Evolutionary conservation across 1,140 invertebrate species (phyloP).

Genomic region (Doryteuthis pealeii): DNA sequence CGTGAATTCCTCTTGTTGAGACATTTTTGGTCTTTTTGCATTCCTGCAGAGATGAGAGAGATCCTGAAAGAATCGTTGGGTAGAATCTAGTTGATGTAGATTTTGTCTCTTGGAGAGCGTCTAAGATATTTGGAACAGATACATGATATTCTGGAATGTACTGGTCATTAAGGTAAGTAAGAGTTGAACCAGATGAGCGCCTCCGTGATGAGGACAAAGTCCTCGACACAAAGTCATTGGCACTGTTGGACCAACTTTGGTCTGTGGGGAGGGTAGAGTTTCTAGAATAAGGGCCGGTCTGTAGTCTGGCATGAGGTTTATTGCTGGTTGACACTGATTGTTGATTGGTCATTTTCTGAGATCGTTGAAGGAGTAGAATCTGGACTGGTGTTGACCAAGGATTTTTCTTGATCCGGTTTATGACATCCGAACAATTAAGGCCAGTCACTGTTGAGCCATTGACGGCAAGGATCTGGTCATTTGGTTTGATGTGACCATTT

Average conservation of each 20-base stretch:
- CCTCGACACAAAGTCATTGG: not conserved
- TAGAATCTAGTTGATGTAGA: too few relatives aligned
- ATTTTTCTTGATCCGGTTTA: constrained; percentile 72
- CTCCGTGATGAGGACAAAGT: too few relatives aligned
- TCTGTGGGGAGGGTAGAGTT: not conserved
- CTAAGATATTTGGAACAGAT: not conserved
- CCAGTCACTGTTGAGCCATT: constrained; percentile 75
- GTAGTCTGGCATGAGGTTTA: not conserved
- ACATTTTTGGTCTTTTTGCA: too few relatives aligned
- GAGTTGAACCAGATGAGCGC: too few relatives aligned
- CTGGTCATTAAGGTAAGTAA: not conserved
- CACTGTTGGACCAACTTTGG: not conserved
- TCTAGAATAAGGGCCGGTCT: not conserved
- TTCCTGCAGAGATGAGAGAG: too few relatives aligned
- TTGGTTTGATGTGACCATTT: constrained; percentile 70
- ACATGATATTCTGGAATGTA: constrained; percentile 9
- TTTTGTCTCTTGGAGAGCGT: not conserved
- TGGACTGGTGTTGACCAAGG: constrained; percentile 66
- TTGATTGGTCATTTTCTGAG: not conserved
- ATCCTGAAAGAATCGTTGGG: too few relatives aligned
- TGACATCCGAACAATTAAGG: constrained; percentile 72
- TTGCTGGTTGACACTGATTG: not conserved
- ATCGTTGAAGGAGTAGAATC: constrained; percentile 61
- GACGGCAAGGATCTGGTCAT: constrained; percentile 79
- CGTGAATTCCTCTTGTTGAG: too few relatives aligned